Evolutionary conservation across 37 sponge, comb jelly and placozoan genomes (phyloP), one percentile per base, ranked within the genome.

Genomic region (Diacarnus erythraeanus): DNA sequence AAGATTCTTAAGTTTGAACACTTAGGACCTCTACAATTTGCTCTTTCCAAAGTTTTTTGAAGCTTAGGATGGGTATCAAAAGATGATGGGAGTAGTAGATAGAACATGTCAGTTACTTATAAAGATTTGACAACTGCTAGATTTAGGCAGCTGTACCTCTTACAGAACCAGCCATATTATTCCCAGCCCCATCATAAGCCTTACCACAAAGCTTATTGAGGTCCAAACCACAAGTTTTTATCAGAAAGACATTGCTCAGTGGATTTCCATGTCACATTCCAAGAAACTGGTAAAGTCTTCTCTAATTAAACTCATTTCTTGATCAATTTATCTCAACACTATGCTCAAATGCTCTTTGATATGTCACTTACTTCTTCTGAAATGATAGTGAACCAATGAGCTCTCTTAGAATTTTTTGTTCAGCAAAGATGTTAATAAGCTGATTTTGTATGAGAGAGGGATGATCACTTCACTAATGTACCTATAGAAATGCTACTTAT

Each of bases 121-220:
- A 81, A 59, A 1, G 69, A 43, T 21, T 86, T 65, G 5, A 85
- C 86, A 57, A 86, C 87, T 42, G 77, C 77, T 26, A 87, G 56
- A 51, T 80, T 87, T 22, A 86, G 63, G 86, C 72, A 41, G 79
- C 86, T 27, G 74, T 54, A 3, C 86, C 86, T 31, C 58, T 85
- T 0, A 64, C 57, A 38, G 35, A 33, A 66, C 86, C 86, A 40
- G 86, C 72, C 86, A 86, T 86, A 41, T 73, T 89, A 39, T n/a
- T n/a, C n/a, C 80, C 86, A 38, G 94, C 94, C 34, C 87, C 86
- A 81, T 85, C 93, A 54, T 93, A 93, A 36, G 89, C 87, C 61
- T 60, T 18, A 60, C 61, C 61, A 6, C 61, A 6, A 6, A 60
- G 23, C 61, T 26, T 20, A 25, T 18, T 21, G 22, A 25, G 27